phyloP scores from a whole-genome alignment of 2,797 vertebrate genomes.

The Eurystomus glaucurus region DNA sequence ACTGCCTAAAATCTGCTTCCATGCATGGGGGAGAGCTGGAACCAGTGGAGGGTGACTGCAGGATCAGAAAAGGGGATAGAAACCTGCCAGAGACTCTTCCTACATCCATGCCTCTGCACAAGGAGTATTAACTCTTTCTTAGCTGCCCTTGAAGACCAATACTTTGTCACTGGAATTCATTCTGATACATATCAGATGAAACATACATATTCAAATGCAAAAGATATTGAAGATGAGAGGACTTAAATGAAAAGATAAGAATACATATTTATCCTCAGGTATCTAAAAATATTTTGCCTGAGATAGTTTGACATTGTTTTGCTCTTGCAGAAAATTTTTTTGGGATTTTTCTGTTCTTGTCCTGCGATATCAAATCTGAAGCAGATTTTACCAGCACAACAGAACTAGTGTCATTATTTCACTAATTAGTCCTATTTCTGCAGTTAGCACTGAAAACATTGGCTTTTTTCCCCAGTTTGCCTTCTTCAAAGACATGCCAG shows the following conservation, averaged over 20 bases:
- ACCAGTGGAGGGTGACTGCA: neutral
- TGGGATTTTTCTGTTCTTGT: neutral
- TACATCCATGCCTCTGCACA: neutral
- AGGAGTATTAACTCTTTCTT: neutral
- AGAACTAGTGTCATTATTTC: slow-evolving; percentile 33
- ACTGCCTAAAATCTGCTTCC: neutral
- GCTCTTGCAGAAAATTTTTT: neutral
- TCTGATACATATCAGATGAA: neutral
- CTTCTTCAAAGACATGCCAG: slow-evolving; percentile 57
- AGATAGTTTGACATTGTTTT: neutral
- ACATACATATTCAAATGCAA: neutral
- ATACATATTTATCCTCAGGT: neutral
- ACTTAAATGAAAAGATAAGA: neutral
- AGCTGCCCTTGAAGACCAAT: neutral
- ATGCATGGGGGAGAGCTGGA: accelerated
- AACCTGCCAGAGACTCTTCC: neutral
- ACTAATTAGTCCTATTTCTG: slow-evolving; percentile 62
- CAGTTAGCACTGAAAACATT: slow-evolving; percentile 33
- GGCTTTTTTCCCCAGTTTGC: neutral
- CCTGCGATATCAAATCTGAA: slow-evolving; percentile 21
- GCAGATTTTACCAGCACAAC: slow-evolving; percentile 25
- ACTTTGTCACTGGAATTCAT: neutral
- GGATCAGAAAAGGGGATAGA: neutral
- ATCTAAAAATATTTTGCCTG: neutral
- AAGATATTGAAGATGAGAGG: neutral